Base-by-base conservation (phyloP, 2,113 vertebrate genomes). In the Petromus typicus region DNA sequence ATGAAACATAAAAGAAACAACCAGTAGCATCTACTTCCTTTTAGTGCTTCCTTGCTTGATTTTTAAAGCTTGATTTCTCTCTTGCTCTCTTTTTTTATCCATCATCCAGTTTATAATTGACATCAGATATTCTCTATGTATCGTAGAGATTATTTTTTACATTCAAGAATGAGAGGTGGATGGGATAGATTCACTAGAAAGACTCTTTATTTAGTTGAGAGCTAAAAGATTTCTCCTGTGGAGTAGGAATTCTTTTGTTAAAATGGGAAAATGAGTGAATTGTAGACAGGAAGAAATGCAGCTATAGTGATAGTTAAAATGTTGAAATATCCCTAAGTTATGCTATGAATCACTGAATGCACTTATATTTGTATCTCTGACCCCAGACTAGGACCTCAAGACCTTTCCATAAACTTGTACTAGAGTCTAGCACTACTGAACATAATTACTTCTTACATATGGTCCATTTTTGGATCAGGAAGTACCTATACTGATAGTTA, bases 1-100 rank as follows among this genome's bases (percentile, higher is more conserved):
- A 78, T 85, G 17, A 94, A 89, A 85, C n/a, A 84, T 66, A 81
- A 93, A 90, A 16, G 59, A 57, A 45, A 81, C 3, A 51, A 66
- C n/a, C 43, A 83, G 7, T 40, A 12, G 5, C 45, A 37, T 67
- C 34, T 90, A 32, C 22, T 92, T 92, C 30, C 5, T 66, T 89
- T 91, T 73, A 90, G 34, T 76, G 37, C 51, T 45, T 3, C 1
- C 90, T 79, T 92, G 76, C 22, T n/a, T n/a, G n/a, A 90, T 51
- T 91, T 80, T 84, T 63, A 66, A 71, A 83, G 12, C 20, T 32
- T 16, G 6, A 17, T 81, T 11, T 10, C 85, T 54, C 0, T 66
- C 6, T 85, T 14, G 67, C 10, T 27, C 23, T n/a, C 14, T 48
- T 78, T 63, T 59, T 20, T 17, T 25, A 85, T 76, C 25, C 43